Evolutionary conservation across 1,140 invertebrate species (phyloP).

Genomic region (Brachionus sp.): DNA sequence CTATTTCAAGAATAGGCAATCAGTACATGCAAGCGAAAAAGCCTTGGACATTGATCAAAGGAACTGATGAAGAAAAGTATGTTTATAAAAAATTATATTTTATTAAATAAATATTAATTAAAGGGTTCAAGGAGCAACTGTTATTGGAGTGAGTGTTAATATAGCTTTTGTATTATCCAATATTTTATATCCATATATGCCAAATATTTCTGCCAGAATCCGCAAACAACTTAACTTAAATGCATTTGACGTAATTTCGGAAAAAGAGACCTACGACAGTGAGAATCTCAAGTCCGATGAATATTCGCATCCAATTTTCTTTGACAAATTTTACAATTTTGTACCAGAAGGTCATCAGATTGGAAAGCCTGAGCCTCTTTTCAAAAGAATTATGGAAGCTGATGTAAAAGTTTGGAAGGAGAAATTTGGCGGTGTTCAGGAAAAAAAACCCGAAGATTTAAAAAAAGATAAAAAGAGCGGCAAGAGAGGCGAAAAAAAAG

Average conservation of each 20-base stretch:
- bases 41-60: constrained; percentile 72
- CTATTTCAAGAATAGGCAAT: constrained; percentile 86
- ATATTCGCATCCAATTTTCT: neutral
- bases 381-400: constrained; percentile 37
- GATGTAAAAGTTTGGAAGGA: constrained; percentile 42
- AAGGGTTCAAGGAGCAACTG: constrained; percentile 7
- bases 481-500: constrained; percentile 30
- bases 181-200: constrained; percentile 40
- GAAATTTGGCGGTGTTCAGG: constrained; percentile 35
- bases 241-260: constrained; percentile 9
- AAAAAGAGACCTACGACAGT: constrained; percentile 36
- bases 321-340: constrained; percentile 6
- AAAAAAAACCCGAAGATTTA: constrained; percentile 19
- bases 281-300: constrained; percentile 16
- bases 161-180: constrained; percentile 3
- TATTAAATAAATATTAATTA: neutral
- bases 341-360: constrained; percentile 14
- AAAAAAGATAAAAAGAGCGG: constrained; percentile 33
- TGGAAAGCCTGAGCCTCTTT: constrained; percentile 24
- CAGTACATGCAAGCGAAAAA: constrained; percentile 89
- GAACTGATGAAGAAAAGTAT: constrained; percentile 36
- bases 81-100: neutral
- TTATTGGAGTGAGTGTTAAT: constrained; percentile 11
- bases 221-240: constrained; percentile 35
- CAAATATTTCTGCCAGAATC: neutral